Base-by-base conservation (phyloP, 2,888 invertebrate genomes). In the Agonopterix alstromeriana region DNA sequence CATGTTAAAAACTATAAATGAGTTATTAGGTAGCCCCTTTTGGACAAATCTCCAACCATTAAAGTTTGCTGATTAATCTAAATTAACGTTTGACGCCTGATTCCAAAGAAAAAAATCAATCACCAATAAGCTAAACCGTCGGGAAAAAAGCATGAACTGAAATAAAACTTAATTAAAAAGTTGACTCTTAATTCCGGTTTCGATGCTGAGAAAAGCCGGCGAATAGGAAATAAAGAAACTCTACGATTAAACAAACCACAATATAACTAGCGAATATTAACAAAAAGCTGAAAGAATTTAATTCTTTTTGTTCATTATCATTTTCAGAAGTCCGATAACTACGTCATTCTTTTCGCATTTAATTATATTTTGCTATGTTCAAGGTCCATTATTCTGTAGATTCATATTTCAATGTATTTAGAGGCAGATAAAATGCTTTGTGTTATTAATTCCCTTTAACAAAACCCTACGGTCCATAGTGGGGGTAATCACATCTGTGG, bases 121-220 rank as follows among this genome's bases (percentile, higher is more conserved):
- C 56, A 55, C 50, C 45, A 53, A 55, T 53, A 55, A 61, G 60
- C 53, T 61, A 55, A 53, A 55, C 57, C 47, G 51, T 57, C 53
- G 53, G 54, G 48, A 52, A 52, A 61, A n/a, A 67, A 65, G 55
- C 65, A 64, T 58, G 35, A 45, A 47, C 48, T 52, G 54, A 66
- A 71, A 68, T 67, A 62, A 56, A 68, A 70, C 65, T 66, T 72
- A 72, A 70, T 73, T 73, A 71, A 70, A 68, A 73, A 73, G 68
- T 71, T 66, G 36, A 47, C 50, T 57, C 58, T 53, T 49, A 55
- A 65, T 63, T 68, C 62, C 53, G 54, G 51, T 53, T 54, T 52
- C 56, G 46, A 47, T 38, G 52, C 46, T 41, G 44, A 48, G 54
- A 55, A 27, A 58, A 54, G 50, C 57, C 51, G 46, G 48, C 53